phyloP scores from a whole-genome alignment of 2,888 invertebrate species.

The Chymomyza amoena region DNA sequence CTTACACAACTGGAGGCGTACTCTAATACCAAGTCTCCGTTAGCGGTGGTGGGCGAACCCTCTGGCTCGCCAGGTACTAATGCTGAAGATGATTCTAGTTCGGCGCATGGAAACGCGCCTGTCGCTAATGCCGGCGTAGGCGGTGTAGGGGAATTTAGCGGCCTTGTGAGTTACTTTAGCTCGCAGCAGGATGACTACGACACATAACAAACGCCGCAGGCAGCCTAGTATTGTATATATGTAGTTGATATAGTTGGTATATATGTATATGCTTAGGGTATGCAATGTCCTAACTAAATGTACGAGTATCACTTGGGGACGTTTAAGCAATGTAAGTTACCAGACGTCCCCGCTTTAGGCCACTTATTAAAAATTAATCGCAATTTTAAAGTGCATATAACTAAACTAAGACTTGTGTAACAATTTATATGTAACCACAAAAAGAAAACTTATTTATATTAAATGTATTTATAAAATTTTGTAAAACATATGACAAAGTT shows the following conservation, averaged over 20 bases:
- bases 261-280: slow-evolving; percentile 19
- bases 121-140: slow-evolving; percentile 38
- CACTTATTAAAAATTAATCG: slow-evolving; percentile 41
- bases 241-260: slow-evolving; percentile 39
- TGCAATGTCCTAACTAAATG: slow-evolving; percentile 8
- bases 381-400: background rate
- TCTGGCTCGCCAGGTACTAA: slow-evolving; percentile 68
- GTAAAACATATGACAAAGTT: background rate
- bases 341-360: slow-evolving; percentile 30
- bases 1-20: slow-evolving; percentile 76
- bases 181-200: slow-evolving; percentile 94
- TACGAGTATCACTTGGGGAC: background rate
- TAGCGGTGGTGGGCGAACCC: slow-evolving; percentile 60
- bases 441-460: background rate
- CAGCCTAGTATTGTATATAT: slow-evolving; percentile 53
- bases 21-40: slow-evolving; percentile 67
- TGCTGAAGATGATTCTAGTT: slow-evolving; percentile 66
- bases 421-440: background rate
- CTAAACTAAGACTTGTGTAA: background rate
- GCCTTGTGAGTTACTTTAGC: slow-evolving; percentile 94
- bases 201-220: slow-evolving; percentile 81
- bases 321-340: background rate
- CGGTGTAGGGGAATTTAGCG: slow-evolving; percentile 87
- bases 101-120: slow-evolving; percentile 68
- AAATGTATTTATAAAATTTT: too few species aligned